Conservation (phyloP, 2,888 invertebrate genomes). For the Rhamphomyia laevipes region DNA sequence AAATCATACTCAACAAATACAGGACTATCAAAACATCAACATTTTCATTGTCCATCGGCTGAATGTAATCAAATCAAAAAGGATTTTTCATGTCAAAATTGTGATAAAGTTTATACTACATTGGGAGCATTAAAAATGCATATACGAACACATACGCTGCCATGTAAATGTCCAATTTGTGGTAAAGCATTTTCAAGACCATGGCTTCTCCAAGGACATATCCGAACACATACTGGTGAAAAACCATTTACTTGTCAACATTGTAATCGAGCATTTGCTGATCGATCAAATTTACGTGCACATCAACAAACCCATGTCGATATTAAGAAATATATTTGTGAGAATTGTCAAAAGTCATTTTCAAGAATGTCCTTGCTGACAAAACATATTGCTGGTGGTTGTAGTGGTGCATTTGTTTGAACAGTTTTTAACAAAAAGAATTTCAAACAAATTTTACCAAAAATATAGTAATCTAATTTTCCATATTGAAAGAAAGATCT, state of each 20-base stretch:
- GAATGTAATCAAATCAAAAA: constrained; percentile 74
- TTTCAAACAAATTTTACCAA: too few relatives aligned
- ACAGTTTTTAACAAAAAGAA: too few relatives aligned
- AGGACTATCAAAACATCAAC: constrained; percentile 87
- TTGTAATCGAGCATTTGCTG: constrained; percentile 34
- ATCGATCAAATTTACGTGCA: constrained; percentile 36
- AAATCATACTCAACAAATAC: constrained; percentile 94
- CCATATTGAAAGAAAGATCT: too few relatives aligned
- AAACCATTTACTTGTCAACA: constrained; percentile 35
- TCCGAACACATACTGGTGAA: constrained; percentile 35
- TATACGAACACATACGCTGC: constrained; percentile 34
- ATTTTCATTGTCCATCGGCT: constrained; percentile 86
- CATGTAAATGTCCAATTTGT: constrained; percentile 35
- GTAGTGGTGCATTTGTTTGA: background rate
- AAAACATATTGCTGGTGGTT: constrained; percentile 24
- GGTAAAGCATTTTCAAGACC: constrained; percentile 36
- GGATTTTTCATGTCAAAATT: constrained; percentile 40
- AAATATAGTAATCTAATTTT: too few relatives aligned
- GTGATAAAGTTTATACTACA: constrained; percentile 34
- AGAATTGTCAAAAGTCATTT: constrained; percentile 33
- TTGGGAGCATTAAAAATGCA: constrained; percentile 36
- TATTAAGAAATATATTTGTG: constrained; percentile 34
- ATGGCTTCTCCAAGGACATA: constrained; percentile 35
- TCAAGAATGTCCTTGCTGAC: constrained; percentile 35
- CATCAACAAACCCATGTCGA: constrained; percentile 37